A percentile compares a stretch with the other conserved stretches of the same genome.
Conservation (phyloP, 2,113 vertebrate genomes). For the Tetrax tetrax region DNA sequence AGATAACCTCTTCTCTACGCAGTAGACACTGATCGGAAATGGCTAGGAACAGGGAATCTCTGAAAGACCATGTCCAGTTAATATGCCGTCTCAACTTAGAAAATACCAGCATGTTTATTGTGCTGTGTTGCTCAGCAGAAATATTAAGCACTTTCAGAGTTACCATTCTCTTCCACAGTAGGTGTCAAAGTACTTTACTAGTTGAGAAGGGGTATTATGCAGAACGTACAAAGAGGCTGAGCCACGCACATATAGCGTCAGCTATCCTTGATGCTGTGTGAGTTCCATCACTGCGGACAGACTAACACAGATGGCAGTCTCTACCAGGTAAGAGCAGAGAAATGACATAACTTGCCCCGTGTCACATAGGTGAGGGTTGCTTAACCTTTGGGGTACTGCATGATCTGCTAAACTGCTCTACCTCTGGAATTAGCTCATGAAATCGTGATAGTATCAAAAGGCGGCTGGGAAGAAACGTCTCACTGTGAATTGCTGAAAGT, state of each 20-base stretch:
- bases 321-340: neutral
- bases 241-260: neutral
- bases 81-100: neutral
- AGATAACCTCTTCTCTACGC: neutral
- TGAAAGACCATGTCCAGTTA: neutral
- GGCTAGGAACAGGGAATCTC: neutral
- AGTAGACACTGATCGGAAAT: neutral
- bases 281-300: neutral
- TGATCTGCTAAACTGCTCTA: neutral
- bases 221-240: neutral
- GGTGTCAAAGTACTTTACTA: neutral
- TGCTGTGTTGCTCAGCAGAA: neutral
- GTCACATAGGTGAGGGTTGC: neutral
- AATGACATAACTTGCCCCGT: neutral
- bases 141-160: neutral
- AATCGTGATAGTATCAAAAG: neutral
- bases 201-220: neutral
- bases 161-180: neutral
- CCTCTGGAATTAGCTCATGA: neutral
- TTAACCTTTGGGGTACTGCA: neutral
- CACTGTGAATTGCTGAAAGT: neutral
- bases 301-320: neutral
- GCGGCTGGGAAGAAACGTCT: neutral
- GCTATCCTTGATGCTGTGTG: neutral
- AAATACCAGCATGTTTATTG: neutral